phyloP scores from a whole-genome alignment of 2,797 vertebrate genomes.

The Echeneis naucrates region DNA sequence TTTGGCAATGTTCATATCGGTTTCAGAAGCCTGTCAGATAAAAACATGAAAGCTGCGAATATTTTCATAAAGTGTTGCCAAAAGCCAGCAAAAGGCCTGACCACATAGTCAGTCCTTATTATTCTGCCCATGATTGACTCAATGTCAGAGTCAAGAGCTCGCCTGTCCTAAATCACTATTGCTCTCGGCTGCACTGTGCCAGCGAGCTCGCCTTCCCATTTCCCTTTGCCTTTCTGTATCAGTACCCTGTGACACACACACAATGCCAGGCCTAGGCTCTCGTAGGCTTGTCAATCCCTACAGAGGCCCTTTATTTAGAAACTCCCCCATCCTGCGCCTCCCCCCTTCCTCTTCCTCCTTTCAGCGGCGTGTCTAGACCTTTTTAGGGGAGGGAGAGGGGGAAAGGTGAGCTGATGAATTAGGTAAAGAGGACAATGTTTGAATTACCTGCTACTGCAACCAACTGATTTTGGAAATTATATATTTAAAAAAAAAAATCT shows the following conservation, averaged over 20 bases:
- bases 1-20: conserved; percentile 54
- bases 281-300: conserved; percentile 67
- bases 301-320: conserved; percentile 66
- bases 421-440: conserved; percentile 25
- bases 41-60: conserved; percentile 65
- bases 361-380: conserved; percentile 57
- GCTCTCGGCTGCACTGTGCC: conserved; percentile 63
- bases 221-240: conserved; percentile 74
- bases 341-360: conserved; percentile 9
- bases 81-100: conserved; percentile 65
- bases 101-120: conserved; percentile 70
- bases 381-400: conserved; percentile 26
- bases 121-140: conserved; percentile 75
- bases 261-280: conserved; percentile 80
- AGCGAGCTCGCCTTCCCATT: conserved; percentile 54
- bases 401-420: conserved; percentile 21
- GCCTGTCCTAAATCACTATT: conserved; percentile 68
- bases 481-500: not conserved
- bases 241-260: conserved; percentile 83
- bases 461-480: conserved; percentile 12
- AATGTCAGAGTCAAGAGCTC: conserved; percentile 67
- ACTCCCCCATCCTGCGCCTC: conserved; percentile 10
- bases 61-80: conserved; percentile 63
- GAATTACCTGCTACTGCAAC: not conserved
- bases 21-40: conserved; percentile 61